These are phyloP conservation scores for Acrossocheilus wenchowensis DNA, from an alignment of 2,797 vertebrate genomes.

Conservation along the genomic window DNA sequence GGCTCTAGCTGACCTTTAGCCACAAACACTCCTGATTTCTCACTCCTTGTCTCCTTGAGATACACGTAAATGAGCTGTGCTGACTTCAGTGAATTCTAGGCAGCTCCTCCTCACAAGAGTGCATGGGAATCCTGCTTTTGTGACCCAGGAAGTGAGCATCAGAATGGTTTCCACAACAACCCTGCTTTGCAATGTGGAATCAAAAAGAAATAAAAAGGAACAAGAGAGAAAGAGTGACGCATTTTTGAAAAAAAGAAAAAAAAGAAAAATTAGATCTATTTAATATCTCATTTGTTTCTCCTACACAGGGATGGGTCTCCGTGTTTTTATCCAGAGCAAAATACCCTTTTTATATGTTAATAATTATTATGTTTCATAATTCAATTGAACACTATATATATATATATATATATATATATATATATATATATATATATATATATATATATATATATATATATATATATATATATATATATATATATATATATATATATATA, in stretches of 20 bases:
- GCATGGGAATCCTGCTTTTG: slow-evolving; percentile 56
- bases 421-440: too few relatives aligned
- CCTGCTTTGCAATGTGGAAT: slow-evolving; percentile 55
- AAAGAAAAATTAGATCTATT: neutral
- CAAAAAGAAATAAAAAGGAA: slow-evolving; percentile 33
- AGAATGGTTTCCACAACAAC: slow-evolving; percentile 67
- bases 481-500: too few relatives aligned
- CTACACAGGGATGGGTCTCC: neutral
- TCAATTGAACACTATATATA: neutral
- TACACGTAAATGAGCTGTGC: slow-evolving; percentile 66
- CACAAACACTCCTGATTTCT: slow-evolving; percentile 63
- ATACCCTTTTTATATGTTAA: neutral
- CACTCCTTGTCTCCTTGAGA: slow-evolving; percentile 51
- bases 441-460: too few relatives aligned
- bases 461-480: too few relatives aligned
- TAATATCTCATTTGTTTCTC: neutral
- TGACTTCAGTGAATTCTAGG: slow-evolving; percentile 69
- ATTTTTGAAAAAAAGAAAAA: neutral
- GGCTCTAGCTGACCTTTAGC: slow-evolving; percentile 69
- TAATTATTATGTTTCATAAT: neutral
- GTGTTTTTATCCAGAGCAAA: neutral
- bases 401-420: too few relatives aligned
- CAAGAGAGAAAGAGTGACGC: neutral
- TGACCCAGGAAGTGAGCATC: slow-evolving; percentile 55
- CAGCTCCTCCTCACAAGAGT: slow-evolving; percentile 50